Evolutionary conservation across 2,797 vertebrate genomes (phyloP).

Genomic region (Chromobotia macracanthus): DNA sequence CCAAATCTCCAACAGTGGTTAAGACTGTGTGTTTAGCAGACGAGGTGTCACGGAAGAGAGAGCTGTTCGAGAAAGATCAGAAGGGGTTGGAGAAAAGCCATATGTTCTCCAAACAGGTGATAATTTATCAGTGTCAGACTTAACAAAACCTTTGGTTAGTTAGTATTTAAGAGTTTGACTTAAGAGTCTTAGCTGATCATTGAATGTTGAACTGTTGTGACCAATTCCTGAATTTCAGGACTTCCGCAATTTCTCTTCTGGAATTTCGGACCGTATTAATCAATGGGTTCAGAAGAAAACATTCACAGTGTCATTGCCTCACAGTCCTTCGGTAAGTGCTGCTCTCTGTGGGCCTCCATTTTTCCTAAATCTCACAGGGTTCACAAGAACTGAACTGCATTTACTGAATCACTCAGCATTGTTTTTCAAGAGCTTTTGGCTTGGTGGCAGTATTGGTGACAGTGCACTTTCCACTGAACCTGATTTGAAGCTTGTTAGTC

Average conservation of each 20-base stretch:
- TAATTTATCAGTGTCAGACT: no score
- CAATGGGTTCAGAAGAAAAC: conserved; percentile 82
- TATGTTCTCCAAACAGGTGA: conserved; percentile 76
- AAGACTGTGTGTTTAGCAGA: conserved; percentile 78
- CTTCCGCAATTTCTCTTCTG: conserved; percentile 74
- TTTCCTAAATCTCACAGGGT: no score
- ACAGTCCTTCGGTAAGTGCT: conserved; percentile 64
- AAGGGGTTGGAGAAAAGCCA: conserved; percentile 55
- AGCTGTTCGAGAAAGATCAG: conserved; percentile 86
- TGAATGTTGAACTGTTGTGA: no score
- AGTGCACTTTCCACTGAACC: neutral
- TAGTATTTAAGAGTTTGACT: no score
- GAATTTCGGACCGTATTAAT: conserved; percentile 84
- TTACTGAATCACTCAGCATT: neutral
- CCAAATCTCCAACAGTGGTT: conserved; percentile 72
- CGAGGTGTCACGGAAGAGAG: conserved; percentile 88
- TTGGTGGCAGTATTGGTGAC: conserved; percentile 42
- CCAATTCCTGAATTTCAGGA: conserved; percentile 77
- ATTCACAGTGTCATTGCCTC: conserved; percentile 62
- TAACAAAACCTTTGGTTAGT: neutral
- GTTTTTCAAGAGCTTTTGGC: neutral
- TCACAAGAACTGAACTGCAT: no score
- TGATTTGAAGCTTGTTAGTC: conserved; percentile 3
- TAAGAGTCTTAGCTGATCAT: no score
- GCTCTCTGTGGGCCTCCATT: no score